Evolutionary conservation across 2,797 vertebrate species (phyloP).

Genomic region (Spinus pinus): DNA sequence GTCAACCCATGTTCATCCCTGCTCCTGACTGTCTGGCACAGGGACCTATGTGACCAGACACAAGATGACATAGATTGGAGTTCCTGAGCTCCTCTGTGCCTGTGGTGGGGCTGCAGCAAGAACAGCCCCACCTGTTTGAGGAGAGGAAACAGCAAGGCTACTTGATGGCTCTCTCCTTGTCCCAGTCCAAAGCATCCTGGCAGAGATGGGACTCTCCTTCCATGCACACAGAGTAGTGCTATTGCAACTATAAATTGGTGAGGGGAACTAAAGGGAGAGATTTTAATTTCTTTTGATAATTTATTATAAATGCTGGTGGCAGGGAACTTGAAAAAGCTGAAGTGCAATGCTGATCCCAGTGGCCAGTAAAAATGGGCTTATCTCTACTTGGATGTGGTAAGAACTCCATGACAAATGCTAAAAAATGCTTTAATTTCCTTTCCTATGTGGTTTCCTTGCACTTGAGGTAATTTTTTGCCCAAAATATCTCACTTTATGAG

Average conservation of each 20-base stretch:
- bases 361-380: not conserved
- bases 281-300: too few relatives aligned
- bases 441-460: not conserved
- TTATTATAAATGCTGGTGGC: rapidly evolving
- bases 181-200: not conserved
- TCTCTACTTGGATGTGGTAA: not conserved
- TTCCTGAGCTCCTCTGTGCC: not conserved
- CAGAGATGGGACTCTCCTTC: not conserved
- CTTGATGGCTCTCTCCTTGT: not conserved
- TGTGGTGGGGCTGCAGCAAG: not conserved
- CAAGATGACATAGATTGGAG: not conserved
- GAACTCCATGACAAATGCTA: not conserved
- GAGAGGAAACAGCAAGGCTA: not conserved
- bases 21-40: not conserved
- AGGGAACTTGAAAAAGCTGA: not conserved
- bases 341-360: not conserved
- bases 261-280: too few relatives aligned
- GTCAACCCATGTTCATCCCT: not conserved
- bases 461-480: not conserved
- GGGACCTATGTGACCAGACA: not conserved
- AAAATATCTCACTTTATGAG: not conserved
- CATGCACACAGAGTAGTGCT: not conserved
- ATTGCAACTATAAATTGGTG: not conserved
- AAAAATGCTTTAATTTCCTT: not conserved
- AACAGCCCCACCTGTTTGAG: not conserved